A percentile compares a stretch with the other conserved stretches of the same genome.
Evolutionary conservation across 1,140 invertebrate genomes (phyloP).

Genomic region (Mya arenaria): DNA sequence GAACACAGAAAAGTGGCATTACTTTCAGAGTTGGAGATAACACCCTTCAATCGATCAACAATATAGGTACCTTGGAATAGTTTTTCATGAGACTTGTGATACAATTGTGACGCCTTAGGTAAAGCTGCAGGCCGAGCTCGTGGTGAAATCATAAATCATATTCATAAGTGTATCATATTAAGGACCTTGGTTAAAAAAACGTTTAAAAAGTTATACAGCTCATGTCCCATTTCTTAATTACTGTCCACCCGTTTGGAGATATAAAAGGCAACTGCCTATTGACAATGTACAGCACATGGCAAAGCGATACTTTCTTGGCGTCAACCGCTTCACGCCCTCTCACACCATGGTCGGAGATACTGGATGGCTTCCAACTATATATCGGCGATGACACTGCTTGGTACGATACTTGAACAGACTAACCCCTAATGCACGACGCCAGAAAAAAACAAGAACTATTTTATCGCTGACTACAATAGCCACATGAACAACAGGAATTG

Average conservation of each 20-base stretch:
- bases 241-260: background rate
- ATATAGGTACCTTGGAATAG: too few relatives aligned
- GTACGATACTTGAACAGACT: background rate
- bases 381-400: background rate
- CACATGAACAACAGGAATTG: too few relatives aligned
- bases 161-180: background rate
- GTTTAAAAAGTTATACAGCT: background rate
- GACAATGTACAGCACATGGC: slow-evolving; percentile 2
- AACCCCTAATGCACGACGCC: too few relatives aligned
- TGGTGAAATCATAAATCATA: too few relatives aligned
- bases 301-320: background rate
- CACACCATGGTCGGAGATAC: background rate
- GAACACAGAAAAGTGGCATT: too few relatives aligned
- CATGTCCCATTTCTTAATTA: background rate
- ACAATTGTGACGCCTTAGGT: too few relatives aligned
- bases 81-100: too few relatives aligned
- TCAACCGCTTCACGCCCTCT: background rate
- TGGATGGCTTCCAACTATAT: background rate
- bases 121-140: too few relatives aligned
- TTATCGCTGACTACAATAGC: too few relatives aligned
- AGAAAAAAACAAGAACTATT: too few relatives aligned
- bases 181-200: background rate
- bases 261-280: background rate
- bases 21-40: too few relatives aligned
- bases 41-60: too few relatives aligned